Conservation (phyloP, 2,888 invertebrate species). For the Alloscopus bannaensis region DNA sequence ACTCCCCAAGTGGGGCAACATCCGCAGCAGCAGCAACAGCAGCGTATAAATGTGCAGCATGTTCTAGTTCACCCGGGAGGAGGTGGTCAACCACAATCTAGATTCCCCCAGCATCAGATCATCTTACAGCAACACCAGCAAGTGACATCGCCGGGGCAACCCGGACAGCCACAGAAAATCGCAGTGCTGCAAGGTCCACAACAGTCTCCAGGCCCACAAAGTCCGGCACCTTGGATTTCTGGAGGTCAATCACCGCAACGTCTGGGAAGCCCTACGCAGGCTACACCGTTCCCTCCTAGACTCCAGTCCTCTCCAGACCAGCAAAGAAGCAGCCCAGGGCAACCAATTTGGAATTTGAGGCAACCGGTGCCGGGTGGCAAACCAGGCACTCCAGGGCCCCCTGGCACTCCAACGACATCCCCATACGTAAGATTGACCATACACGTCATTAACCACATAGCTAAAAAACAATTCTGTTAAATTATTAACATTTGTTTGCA, state of each 20-base stretch:
- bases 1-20: constrained; percentile 69
- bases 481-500: constrained; percentile 28
- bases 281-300: constrained; percentile 42
- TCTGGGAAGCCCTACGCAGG: constrained; percentile 56
- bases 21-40: constrained; percentile 47
- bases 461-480: constrained; percentile 13
- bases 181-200: constrained; percentile 61
- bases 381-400: constrained; percentile 29
- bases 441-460: neutral
- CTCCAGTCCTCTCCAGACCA: constrained; percentile 52
- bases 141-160: constrained; percentile 22
- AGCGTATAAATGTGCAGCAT: constrained; percentile 69
- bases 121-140: constrained; percentile 65
- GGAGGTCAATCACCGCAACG: constrained; percentile 49
- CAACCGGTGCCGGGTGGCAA: constrained; percentile 24
- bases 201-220: constrained; percentile 42
- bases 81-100: constrained; percentile 51
- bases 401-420: constrained; percentile 32
- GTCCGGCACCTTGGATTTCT: constrained; percentile 47
- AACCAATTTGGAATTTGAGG: constrained; percentile 54
- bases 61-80: constrained; percentile 70
- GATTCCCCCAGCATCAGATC: constrained; percentile 65
- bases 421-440: constrained; percentile 53
- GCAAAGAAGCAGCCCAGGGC: constrained; percentile 47
- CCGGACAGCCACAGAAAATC: constrained; percentile 49